phyloP scores from a whole-genome alignment of 35 echinoderm and acorn worm species.

The Amphiura filiformis region DNA sequence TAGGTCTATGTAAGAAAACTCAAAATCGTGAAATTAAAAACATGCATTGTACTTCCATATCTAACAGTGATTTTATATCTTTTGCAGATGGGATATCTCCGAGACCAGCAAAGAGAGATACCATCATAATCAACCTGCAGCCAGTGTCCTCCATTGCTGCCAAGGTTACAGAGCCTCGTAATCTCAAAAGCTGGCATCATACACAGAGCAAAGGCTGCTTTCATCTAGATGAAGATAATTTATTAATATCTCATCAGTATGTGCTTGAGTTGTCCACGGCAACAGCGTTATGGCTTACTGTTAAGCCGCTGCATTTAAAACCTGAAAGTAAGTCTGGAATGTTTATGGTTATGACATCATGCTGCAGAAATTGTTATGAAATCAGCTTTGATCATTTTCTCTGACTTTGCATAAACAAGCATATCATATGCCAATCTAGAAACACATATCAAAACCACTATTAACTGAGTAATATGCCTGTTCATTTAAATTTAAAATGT shows the following conservation, averaged over 20 bases:
- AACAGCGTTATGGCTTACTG: constrained; percentile 78
- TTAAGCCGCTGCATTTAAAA: constrained; percentile 57
- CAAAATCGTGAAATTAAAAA: no score
- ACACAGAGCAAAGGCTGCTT: constrained; percentile 84
- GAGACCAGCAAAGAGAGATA: constrained; percentile 1
- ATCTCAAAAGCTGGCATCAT: constrained; percentile 84
- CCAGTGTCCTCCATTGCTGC: constrained; percentile 55
- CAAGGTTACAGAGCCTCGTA: constrained; percentile 62
- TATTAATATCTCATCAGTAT: constrained; percentile 85
- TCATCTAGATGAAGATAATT: constrained; percentile 75
- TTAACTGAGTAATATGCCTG: no score
- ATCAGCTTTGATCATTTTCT: no score
- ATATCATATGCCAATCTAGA: no score
- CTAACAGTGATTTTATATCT: no score
- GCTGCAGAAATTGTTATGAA: no score
- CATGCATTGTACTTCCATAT: no score
- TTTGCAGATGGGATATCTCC: background rate
- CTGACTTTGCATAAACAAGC: no score
- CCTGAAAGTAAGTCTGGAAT: constrained; percentile 33
- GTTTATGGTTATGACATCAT: background rate
- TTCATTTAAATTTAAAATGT: no score
- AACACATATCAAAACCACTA: no score
- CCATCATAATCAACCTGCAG: constrained; percentile 45
- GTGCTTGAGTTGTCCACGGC: constrained; percentile 61
- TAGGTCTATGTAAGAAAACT: no score